A percentile compares a stretch with the other conserved stretches of the same genome.
These are phyloP conservation scores for Marronus borbonicus DNA, from an alignment of 2,888 invertebrate genomes.

Conservation along the genomic window DNA sequence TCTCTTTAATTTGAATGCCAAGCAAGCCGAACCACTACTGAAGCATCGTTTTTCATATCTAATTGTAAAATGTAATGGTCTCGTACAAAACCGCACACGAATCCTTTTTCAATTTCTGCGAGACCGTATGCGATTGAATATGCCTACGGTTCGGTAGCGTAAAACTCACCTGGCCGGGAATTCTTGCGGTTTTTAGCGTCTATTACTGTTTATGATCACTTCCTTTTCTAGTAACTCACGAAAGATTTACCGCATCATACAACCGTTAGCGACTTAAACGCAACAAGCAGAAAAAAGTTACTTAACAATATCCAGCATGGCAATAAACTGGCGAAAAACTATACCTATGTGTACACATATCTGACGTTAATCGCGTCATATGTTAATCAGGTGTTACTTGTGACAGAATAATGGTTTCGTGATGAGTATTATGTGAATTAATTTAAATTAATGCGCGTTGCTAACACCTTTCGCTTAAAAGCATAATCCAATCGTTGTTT, in stretches of 20 bases:
- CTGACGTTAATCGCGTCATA: background rate
- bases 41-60: no score
- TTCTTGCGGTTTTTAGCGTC: constrained; percentile 37
- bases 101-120: no score
- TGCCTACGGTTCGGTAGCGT: background rate
- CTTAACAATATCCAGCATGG: constrained; percentile 4
- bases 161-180: constrained; percentile 16
- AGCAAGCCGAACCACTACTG: background rate
- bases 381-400: background rate
- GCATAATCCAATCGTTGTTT: no score
- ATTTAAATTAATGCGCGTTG: background rate
- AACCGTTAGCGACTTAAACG: constrained; percentile 39
- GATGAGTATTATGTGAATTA: background rate
- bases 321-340: background rate
- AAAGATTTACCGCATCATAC: constrained; percentile 34
- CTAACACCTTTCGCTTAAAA: no score
- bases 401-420: background rate
- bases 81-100: no score
- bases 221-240: constrained; percentile 36
- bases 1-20: background rate
- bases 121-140: background rate
- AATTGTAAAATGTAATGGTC: no score
- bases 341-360: background rate
- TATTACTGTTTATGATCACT: constrained; percentile 30
- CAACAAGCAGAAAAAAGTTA: background rate